phyloP scores from a whole-genome alignment of 2,888 invertebrate genomes.

The Patella ulyssiponensis region DNA sequence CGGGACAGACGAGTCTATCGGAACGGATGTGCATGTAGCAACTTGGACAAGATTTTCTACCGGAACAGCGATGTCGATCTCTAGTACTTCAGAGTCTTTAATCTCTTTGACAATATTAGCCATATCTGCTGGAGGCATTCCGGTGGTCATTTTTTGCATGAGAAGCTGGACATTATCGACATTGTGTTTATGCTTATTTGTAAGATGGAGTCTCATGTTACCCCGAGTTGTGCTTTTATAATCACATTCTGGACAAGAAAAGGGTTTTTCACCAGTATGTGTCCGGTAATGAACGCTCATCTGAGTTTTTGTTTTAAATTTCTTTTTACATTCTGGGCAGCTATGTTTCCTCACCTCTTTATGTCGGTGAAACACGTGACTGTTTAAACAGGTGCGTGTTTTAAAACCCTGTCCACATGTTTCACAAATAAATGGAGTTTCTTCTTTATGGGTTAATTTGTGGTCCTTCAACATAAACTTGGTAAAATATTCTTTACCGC shows the following conservation, averaged over 20 bases:
- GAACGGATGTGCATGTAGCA: conserved; percentile 11
- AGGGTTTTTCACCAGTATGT: conserved; percentile 63
- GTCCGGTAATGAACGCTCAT: conserved; percentile 56
- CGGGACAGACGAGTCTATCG: neutral
- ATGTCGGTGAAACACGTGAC: conserved; percentile 62
- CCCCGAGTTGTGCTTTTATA: conserved; percentile 61
- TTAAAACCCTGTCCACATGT: conserved; percentile 60
- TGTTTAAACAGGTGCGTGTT: conserved; percentile 55
- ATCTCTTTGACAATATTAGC: neutral
- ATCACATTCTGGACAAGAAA: conserved; percentile 54
- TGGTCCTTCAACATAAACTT: conserved; percentile 62
- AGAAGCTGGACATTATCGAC: conserved; percentile 42
- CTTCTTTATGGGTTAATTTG: conserved; percentile 56
- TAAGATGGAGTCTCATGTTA: conserved; percentile 59
- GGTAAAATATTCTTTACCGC: conserved; percentile 62
- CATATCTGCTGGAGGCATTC: neutral
- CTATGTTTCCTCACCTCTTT: conserved; percentile 49
- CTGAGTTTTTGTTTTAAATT: conserved; percentile 61
- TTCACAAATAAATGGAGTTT: conserved; percentile 60
- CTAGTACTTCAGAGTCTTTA: neutral
- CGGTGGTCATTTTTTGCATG: conserved; percentile 38
- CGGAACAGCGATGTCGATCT: neutral
- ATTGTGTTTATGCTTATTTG: conserved; percentile 49
- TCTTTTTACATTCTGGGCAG: conserved; percentile 55
- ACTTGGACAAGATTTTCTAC: conserved; percentile 6